phyloP scores from a whole-genome alignment of 2,113 vertebrate species.

The Plotosus lineatus region DNA sequence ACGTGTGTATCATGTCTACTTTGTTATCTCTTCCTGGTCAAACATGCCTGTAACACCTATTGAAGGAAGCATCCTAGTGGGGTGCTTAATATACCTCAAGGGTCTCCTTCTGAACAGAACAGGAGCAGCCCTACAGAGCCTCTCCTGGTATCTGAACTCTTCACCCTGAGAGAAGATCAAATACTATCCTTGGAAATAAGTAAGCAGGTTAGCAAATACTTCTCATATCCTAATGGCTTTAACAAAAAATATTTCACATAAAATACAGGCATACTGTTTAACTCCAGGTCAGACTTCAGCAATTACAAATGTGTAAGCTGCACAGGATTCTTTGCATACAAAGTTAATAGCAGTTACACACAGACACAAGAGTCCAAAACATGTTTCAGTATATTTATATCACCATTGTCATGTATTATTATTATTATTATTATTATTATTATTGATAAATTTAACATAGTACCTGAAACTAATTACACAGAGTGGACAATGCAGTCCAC shows the following conservation, averaged over 20 bases:
- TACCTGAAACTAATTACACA: slow-evolving; percentile 80
- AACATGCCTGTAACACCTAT: too few relatives aligned
- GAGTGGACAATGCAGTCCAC: slow-evolving; percentile 60
- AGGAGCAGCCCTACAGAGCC: too few relatives aligned
- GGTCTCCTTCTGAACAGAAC: too few relatives aligned
- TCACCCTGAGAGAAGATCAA: too few relatives aligned
- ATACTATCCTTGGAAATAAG: neutral
- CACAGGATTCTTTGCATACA: neutral
- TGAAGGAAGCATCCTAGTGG: too few relatives aligned
- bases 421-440: slow-evolving; percentile 64
- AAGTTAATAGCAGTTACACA: slow-evolving; percentile 18
- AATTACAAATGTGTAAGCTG: neutral
- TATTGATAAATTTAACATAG: slow-evolving; percentile 75
- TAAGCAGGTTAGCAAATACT: neutral
- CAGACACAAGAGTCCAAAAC: slow-evolving; percentile 49
- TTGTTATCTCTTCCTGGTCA: too few relatives aligned
- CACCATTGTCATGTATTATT: slow-evolving; percentile 68
- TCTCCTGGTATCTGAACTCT: too few relatives aligned
- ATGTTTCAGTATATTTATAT: slow-evolving; percentile 79
- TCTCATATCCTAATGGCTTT: neutral
- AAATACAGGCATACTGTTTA: neutral
- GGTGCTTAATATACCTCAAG: too few relatives aligned
- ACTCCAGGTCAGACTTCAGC: neutral
- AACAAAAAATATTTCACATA: neutral
- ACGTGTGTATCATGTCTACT: too few relatives aligned